Base-by-base conservation (phyloP, 2,888 invertebrate species). In the Lepidochitona cinerea region DNA sequence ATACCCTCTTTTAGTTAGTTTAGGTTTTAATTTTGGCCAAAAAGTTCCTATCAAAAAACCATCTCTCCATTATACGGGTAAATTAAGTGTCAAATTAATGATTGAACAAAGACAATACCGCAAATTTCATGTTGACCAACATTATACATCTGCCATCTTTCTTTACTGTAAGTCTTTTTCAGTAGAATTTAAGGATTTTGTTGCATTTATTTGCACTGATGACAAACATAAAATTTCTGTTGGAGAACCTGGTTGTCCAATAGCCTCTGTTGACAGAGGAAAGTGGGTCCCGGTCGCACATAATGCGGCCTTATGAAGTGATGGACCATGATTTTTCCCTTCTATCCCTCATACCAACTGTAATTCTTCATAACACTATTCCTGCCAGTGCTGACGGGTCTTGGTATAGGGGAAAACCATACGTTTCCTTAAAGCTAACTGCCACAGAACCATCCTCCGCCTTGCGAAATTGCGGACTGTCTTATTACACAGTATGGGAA, bases 391-490 rank as follows among this genome's bases (percentile, higher is more conserved):
- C 23, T 9, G 54, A 54, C 23, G 54, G 54, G 6, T 54, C 54
- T 54, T 54, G 54, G 54, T 54, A 54, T 23, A 54, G 54, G 23
- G 54, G 54, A 23, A 54, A 54, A 54, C 54, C 54, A 9, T 54
- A 54, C 23, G 54, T 54, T 23, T 9, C 41, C 41, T 18, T 41
- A 12, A 41, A 41, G 26, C 6, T 54, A 54, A 54, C 54, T 26
- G 23, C 54, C 12, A 54, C 54, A 23, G 54, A 54, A 23, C 23
- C 54, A 9, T 54, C 54, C 54, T 18, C 54, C 7, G 54, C 54
- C 23, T n/a, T 54, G 14, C n/a, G 18, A 18, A 41, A 41, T 12
- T 41, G 41, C 41, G 9, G 18, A 41, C 9, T 12, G 18, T 12
- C 9, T 9, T 41, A 41, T 41, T 18, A 12, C 9, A 41, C 41